Base-by-base conservation (phyloP, 2,113 vertebrate genomes). In the Prochilodus magdalenae region DNA sequence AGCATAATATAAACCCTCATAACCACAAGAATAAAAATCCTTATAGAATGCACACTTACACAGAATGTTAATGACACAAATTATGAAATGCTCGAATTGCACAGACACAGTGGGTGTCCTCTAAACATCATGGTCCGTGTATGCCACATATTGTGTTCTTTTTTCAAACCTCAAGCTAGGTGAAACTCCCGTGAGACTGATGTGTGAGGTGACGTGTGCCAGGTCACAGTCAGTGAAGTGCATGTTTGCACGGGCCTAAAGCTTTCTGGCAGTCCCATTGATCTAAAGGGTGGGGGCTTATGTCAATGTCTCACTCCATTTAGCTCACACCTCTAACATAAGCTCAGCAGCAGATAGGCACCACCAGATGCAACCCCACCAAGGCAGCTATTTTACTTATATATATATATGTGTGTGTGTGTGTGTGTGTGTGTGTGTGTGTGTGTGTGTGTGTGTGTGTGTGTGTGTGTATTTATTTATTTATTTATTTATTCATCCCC, bases 241-340 rank as follows among this genome's bases (percentile, higher is more conserved):
- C 30, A 18, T 60, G 24, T 60, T 53, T 59, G 16, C 24, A 60
- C 24, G 4, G 30, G 77, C 24, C 24, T 62, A 22, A 24, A 26
- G 14, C 55, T 72, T 49, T 62, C 18, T 62, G 77, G 69, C 77
- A 71, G 24, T 20, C 20, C 67, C 53, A 79, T 79, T 36, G 69
- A 60, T 79, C 67, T 60, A 20, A 36, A 67, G 65, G 30, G 30
- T 67, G 30, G 65, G 30, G 27, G 30, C 14, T 70, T 29, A 77
- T 47, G 33, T 20, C 77, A 71, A 60, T 71, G 12, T 60, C 18
- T 4, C 12, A 79, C 33, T 59, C 53, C 53, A 30, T 80, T 80
- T 36, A 80, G 36, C 36, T 60, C n/a, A 60, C 55, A 72, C 11
- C 47, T 62, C 69, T 47, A 40, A 62, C 29, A 20, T 47, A 66